Base-by-base conservation (phyloP, 2,888 invertebrate species). In the Cephus pygmeus region DNA sequence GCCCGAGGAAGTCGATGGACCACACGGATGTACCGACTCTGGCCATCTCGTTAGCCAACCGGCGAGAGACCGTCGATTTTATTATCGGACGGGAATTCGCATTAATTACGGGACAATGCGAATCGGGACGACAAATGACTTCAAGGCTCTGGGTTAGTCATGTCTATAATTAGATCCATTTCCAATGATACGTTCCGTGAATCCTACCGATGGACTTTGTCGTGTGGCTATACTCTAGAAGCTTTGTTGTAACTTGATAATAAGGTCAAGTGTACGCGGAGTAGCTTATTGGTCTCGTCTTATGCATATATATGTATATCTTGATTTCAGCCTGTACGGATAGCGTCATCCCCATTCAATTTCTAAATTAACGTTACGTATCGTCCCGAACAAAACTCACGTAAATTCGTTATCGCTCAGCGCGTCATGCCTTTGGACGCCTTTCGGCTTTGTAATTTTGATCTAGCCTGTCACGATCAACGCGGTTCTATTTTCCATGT, bases 91-190 rank as follows among this genome's bases (percentile, higher is more conserved):
- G 79, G 82, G 85, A 85, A 86, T 81, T 85, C 83, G 82, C 84
- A 81, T 81, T 86, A 87, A 86, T 87, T 85, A 83, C 84, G 79
- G 83, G 81, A 84, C 85, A 86, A 85, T 85, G 83, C 80, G 81
- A 82, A 81, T 82, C 81, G 81, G 77, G 31, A 33, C 33, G 34
- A 71, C 31, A 33, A 71, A 71, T 71, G 71, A 71, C 71, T 71
- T 71, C 71, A 31, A 15, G 31, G 71, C 33, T 34, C 71, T 31
- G 12, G 34, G 23, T 82, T 82, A 79, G 74, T 82, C 81, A 77
- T 80, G 77, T 79, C 56, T 79, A 76, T 80, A 82, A 82, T 82
- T 80, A 79, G 79, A 79, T 73, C 77, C 79, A 76, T 79, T 79
- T 77, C 75, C 79, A 76, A 34, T 78, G 75, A 34, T 75, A 79